phyloP scores from a whole-genome alignment of 2,797 vertebrate species.

The Poecilia wingei region DNA sequence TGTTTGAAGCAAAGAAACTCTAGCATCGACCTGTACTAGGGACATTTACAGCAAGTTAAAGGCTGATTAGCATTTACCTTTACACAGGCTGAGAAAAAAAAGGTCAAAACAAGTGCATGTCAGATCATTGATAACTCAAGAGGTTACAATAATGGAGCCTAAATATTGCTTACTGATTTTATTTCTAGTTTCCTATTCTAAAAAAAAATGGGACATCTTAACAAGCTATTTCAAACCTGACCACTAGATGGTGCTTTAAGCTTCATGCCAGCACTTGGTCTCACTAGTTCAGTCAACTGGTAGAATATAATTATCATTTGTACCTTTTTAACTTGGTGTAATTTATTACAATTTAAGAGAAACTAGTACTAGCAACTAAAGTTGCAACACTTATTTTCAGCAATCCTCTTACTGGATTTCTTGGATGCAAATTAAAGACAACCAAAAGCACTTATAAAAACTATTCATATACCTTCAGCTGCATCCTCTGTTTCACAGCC shows the following conservation, averaged over 20 bases:
- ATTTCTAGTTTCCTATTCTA: conserved; percentile 4
- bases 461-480: conserved; percentile 39
- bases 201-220: conserved; percentile 15
- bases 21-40: neutral
- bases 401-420: conserved; percentile 15
- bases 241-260: conserved; percentile 42
- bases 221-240: conserved; percentile 32
- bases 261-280: conserved; percentile 18
- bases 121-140: conserved; percentile 3
- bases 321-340: conserved; percentile 14
- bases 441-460: conserved; percentile 46
- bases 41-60: neutral
- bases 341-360: conserved; percentile 11
- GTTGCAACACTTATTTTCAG: conserved; percentile 22
- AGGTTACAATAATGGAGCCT: conserved; percentile 9
- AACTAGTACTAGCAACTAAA: conserved; percentile 22
- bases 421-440: conserved; percentile 45
- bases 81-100: neutral
- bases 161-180: neutral
- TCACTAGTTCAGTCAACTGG: conserved; percentile 9
- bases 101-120: conserved; percentile 28
- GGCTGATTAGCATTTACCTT: conserved; percentile 2
- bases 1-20: neutral
- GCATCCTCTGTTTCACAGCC: conserved; percentile 1
- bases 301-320: conserved; percentile 12